These are phyloP conservation scores for Elysia chlorotica DNA, from an alignment of 1,140 invertebrate genomes.

Conservation along the genomic window DNA sequence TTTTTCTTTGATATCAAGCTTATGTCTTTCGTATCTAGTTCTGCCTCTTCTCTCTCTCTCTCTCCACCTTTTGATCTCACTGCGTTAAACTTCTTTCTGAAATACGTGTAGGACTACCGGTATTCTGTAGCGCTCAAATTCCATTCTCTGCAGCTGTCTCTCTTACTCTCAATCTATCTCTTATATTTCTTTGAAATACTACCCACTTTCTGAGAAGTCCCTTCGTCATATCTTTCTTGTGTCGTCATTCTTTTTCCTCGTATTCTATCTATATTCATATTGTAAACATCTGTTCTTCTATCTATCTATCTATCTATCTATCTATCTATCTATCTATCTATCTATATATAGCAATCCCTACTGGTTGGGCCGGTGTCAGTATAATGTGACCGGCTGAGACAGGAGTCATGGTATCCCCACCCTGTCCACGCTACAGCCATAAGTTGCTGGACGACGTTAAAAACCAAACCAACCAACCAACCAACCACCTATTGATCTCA, in stretches of 20 bases:
- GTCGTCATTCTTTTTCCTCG: not conserved
- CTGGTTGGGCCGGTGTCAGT: too few relatives aligned
- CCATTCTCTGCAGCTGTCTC: not conserved
- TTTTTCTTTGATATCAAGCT: too few relatives aligned
- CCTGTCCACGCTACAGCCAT: too few relatives aligned
- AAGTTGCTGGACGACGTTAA: too few relatives aligned
- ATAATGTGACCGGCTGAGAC: too few relatives aligned
- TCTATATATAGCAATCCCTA: not conserved
- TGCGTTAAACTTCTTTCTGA: not conserved
- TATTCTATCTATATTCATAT: not conserved
- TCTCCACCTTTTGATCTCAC: not conserved
- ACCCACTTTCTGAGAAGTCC: not conserved
- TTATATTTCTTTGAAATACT: too few relatives aligned
- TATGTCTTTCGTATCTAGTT: too few relatives aligned
- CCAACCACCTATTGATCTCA: not conserved
- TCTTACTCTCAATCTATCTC: not conserved
- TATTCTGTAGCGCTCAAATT: not conserved
- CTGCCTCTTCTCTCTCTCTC: not conserved
- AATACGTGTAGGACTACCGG: not conserved
- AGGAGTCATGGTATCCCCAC: too few relatives aligned
- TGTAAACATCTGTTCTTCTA: not conserved
- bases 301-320: not conserved
- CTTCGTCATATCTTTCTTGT: not conserved
- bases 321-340: not conserved
- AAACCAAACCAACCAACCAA: too few relatives aligned